Evolutionary conservation across 2,888 invertebrate genomes (phyloP).

Genomic region (Drosophila pegasa): DNA sequence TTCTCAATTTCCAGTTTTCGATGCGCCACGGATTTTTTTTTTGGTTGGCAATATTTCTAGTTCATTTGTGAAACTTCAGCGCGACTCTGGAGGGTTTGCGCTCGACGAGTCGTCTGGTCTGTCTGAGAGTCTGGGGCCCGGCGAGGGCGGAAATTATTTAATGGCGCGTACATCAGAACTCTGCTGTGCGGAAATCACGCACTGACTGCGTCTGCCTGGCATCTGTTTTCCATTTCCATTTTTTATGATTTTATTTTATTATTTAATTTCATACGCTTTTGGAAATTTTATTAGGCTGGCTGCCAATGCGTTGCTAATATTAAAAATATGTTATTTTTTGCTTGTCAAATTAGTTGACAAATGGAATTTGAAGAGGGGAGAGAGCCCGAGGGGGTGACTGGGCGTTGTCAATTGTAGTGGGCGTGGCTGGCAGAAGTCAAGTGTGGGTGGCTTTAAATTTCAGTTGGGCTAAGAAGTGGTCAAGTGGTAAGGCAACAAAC

Average conservation of each 20-base stretch:
- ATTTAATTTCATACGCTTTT: constrained; percentile 67
- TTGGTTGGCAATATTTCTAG: constrained; percentile 63
- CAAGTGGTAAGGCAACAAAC: not conserved
- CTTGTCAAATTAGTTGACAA: constrained; percentile 21
- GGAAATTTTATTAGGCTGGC: constrained; percentile 53
- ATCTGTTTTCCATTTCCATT: constrained; percentile 58
- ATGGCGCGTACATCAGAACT: constrained; percentile 78
- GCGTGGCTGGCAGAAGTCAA: not conserved
- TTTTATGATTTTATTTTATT: constrained; percentile 48
- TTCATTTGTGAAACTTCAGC: constrained; percentile 67
- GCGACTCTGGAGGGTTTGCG: constrained; percentile 29
- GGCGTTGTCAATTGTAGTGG: constrained; percentile 6
- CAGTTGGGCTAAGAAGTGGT: not conserved
- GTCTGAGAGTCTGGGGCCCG: constrained; percentile 21
- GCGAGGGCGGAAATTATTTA: constrained; percentile 82
- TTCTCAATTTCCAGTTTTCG: constrained; percentile 61
- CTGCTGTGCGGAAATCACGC: constrained; percentile 76
- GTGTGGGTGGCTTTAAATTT: not conserved
- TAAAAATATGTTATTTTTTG: constrained; percentile 47
- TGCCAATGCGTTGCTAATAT: constrained; percentile 39
- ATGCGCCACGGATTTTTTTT: constrained; percentile 53
- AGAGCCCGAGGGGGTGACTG: not conserved
- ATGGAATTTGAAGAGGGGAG: not conserved
- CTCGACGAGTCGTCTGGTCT: not conserved
- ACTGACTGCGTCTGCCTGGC: constrained; percentile 53